A percentile compares a stretch with the other conserved stretches of the same genome.
Evolutionary conservation across 1,140 invertebrate species (phyloP).

Genomic region (Drosophila kanapiae): DNA sequence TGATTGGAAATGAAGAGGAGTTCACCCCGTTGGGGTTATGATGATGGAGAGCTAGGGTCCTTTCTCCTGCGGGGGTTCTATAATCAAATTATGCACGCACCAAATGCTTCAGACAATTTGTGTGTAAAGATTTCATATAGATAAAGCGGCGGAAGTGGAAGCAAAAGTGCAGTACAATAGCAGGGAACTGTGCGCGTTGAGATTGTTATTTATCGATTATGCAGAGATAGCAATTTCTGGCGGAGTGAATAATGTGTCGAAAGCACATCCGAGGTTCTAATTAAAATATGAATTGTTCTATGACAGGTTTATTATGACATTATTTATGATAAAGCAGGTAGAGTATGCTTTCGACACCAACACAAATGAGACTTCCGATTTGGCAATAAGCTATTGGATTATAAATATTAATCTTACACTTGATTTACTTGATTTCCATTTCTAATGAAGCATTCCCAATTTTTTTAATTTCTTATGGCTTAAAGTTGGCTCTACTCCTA

Average conservation of each 20-base stretch:
- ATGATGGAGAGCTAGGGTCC: neutral
- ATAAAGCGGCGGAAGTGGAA: constrained; percentile 13
- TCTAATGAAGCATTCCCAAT: too few species aligned
- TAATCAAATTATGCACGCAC: constrained; percentile 60
- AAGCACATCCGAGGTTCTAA: constrained; percentile 3
- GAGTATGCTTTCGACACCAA: neutral
- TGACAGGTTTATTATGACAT: neutral
- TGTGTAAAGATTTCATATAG: constrained; percentile 32
- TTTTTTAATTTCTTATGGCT: too few species aligned
- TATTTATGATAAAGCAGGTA: neutral
- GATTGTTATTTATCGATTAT: constrained; percentile 14
- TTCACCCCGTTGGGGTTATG: constrained; percentile 15
- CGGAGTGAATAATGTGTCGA: neutral
- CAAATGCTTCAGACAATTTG: constrained; percentile 46
- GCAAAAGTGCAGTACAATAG: constrained; percentile 24
- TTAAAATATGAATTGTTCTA: constrained; percentile 1
- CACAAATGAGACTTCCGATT: neutral
- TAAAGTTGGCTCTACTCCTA: too few species aligned
- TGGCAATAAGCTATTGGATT: neutral
- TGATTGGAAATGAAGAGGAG: constrained; percentile 50
- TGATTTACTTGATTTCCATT: neutral
- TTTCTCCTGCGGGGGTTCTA: neutral
- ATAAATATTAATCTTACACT: neutral
- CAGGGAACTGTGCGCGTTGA: neutral
- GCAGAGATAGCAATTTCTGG: neutral